phyloP scores from a whole-genome alignment of 2,888 invertebrate genomes.

The Meiosimyza platycephala region DNA sequence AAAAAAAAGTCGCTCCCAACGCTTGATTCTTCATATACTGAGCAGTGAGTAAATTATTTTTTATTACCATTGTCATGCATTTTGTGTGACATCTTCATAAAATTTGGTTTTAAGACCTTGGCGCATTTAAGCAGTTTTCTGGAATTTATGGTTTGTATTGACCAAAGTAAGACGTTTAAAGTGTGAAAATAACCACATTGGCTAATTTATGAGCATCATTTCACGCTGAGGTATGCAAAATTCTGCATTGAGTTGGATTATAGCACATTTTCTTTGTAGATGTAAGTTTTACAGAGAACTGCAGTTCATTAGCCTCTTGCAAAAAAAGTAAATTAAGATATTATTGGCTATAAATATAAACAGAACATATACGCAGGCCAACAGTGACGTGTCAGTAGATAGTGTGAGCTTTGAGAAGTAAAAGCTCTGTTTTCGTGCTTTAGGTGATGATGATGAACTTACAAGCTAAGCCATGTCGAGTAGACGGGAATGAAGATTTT shows the following conservation, averaged over 20 bases:
- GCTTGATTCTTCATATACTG: neutral
- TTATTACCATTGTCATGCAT: conserved; percentile 20
- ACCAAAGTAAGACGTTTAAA: conserved; percentile 44
- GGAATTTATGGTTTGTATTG: conserved; percentile 43
- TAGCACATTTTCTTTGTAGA: neutral
- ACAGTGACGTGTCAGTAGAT: too few species aligned
- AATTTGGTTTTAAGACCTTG: conserved; percentile 53
- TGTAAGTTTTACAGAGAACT: neutral
- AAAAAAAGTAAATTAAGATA: too few species aligned
- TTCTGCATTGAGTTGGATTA: neutral
- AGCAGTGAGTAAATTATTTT: conserved; percentile 27
- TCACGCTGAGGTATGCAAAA: neutral
- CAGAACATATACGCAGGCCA: too few species aligned
- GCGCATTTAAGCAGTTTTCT: too few species aligned
- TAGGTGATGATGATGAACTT: too few species aligned
- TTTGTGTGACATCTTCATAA: conserved; percentile 55
- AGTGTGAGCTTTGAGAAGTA: too few species aligned
- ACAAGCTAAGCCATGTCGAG: too few species aligned
- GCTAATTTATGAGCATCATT: conserved; percentile 26
- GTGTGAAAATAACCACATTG: conserved; percentile 41
- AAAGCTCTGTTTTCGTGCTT: too few species aligned
- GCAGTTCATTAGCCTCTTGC: too few species aligned
- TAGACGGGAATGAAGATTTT: too few species aligned
- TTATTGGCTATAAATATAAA: too few species aligned
- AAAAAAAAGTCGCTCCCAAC: conserved; percentile 34